These are phyloP conservation scores for Botia almorhae DNA, from an alignment of 2,797 vertebrate species.

Conservation along the genomic window DNA sequence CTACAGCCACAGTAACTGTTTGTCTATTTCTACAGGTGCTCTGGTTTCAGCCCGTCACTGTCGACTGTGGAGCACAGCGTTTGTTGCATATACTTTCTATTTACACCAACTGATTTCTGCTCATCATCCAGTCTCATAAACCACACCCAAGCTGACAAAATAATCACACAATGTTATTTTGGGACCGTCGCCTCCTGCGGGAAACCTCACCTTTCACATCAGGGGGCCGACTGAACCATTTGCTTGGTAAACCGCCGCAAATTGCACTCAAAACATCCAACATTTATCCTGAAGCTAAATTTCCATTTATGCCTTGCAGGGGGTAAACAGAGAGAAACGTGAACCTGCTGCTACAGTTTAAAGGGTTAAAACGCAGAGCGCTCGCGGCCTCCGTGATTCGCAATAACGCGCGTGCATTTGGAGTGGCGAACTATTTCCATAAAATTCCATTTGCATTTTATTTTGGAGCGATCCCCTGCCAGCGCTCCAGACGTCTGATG, in stretches of 20 bases:
- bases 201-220: constrained; percentile 36
- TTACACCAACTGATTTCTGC: constrained; percentile 9
- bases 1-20: background rate
- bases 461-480: constrained; percentile 58
- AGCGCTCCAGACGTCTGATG: constrained; percentile 59
- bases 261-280: constrained; percentile 7
- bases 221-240: constrained; percentile 20
- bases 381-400: constrained; percentile 39
- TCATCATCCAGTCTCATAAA: background rate
- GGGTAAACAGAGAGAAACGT: constrained; percentile 26
- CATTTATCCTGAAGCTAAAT: constrained; percentile 9
- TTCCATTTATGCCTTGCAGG: constrained; percentile 20
- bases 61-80: background rate
- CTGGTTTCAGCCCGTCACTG: background rate
- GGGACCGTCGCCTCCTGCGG: constrained; percentile 18
- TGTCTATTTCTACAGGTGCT: background rate
- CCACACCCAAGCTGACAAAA: constrained; percentile 18
- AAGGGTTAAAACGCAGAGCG: constrained; percentile 34
- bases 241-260: constrained; percentile 1
- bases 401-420: constrained; percentile 54
- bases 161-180: constrained; percentile 18
- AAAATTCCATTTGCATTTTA: constrained; percentile 72
- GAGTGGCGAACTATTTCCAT: constrained; percentile 68
- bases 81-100: constrained; percentile 5
- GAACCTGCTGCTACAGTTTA: constrained; percentile 3